Conservation (phyloP, 2,113 vertebrate genomes). For the Romanogobio albipinnatus region DNA sequence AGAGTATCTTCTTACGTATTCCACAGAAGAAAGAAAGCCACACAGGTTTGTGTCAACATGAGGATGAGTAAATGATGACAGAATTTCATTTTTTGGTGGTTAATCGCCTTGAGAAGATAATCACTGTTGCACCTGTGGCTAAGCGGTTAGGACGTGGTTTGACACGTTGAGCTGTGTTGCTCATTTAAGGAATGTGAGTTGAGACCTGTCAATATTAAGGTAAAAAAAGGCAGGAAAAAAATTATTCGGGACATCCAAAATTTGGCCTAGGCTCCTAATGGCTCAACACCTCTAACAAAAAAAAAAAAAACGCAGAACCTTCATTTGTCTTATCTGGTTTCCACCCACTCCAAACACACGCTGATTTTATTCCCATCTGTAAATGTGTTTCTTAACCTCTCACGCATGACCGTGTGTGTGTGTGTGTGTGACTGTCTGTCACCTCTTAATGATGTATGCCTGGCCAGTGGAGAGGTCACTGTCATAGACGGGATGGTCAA, state of each 20-base stretch:
- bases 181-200: neutral
- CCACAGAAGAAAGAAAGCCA: neutral
- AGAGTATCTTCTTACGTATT: neutral
- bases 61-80: too few relatives aligned
- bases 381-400: constrained; percentile 26
- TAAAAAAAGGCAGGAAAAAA: neutral
- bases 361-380: constrained; percentile 40
- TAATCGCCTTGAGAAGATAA: neutral
- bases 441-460: constrained; percentile 75
- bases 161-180: neutral
- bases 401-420: constrained; percentile 34
- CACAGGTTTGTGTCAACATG: neutral
- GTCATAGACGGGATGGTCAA: constrained; percentile 78
- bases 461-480: constrained; percentile 72
- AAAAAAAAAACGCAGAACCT: neutral
- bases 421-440: constrained; percentile 54
- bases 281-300: neutral
- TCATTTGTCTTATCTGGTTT: constrained; percentile 4
- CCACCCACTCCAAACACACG: constrained; percentile 10
- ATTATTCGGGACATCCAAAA: neutral
- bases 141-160: neutral
- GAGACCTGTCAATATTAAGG: neutral
- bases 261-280: neutral
- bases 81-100: neutral
- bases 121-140: constrained; percentile 2